Evolutionary conservation across 2,888 invertebrate genomes (phyloP), one percentile per base, ranked within the genome.

Genomic region (Gnatocerus cornutus): DNA sequence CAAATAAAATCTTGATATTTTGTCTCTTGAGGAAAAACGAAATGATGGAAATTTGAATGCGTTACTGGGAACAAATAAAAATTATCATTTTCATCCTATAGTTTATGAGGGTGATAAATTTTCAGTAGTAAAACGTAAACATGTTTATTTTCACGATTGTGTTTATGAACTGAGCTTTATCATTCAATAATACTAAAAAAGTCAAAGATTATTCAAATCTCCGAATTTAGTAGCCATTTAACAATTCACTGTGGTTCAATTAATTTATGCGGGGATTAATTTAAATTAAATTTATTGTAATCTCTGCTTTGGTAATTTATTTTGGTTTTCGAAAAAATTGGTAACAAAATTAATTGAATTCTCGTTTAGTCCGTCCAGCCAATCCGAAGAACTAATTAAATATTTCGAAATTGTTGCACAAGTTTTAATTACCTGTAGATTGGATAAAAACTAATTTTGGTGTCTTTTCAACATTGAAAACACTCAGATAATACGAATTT

Each of bases 111-210:
- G 33, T 6, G 6, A 33, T 33, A 33, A 33, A 33, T 33, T 33
- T 33, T 33, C 9, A 33, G 3, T 6, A n/a, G 33, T 33, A n/a
- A 33, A 33, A 33, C n/a, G 33, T 9, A 33, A 33, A n/a, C 33
- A 33, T 33, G n/a, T 2, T n/a, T 33, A 33, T n/a, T 33, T 33
- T 33, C 33, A n/a, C 33, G 33, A 33, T n/a, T 33, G 33, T 33
- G 33, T 33, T 33, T 33, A 33, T 33, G 33, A 33, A 33, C 33
- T 33, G n/a, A 33, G 7, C 7, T 33, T 33, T 33, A 33, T 7
- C 33, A 33, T 33, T 33, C 33, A 33, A 33, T 33, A n/a, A 33
- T n/a, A 33, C 33, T 33, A 33, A 33, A 33, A 33, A 33, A n/a
- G 33, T n/a, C n/a, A 7, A 33, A n/a, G 33, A 33, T 9, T 33